Base-by-base conservation (phyloP, 2,113 vertebrate species). In the Dipodomys merriami region DNA sequence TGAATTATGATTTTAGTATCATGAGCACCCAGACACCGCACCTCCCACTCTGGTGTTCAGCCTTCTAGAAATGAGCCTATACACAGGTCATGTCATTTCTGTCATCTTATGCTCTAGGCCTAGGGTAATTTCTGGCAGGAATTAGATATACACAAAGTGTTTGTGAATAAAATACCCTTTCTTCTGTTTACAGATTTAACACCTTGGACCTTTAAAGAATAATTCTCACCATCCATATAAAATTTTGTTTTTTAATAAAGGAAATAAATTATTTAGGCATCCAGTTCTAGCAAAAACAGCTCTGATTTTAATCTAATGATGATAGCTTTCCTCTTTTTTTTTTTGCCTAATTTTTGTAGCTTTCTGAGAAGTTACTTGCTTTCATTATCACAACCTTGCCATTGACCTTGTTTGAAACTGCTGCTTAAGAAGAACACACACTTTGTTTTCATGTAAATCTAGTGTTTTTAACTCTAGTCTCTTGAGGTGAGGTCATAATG, bases 151-250 rank as follows among this genome's bases (percentile, higher is more conserved):
- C 18, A 87, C 12, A 67, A 92, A 92, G 90, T 83, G 25, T 90
- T 87, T 93, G 72, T 85, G 80, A 85, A 74, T 82, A 85, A 95
- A 93, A 90, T 93, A 65, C 30, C 71, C 33, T 90, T 79, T 86
- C 69, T 92, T 77, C 67, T 90, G 44, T 76, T 84, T 88, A 35
- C 79, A 93, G 46, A 81, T 88, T 16, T 74, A 91, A 88, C 11
- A 90, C 64, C 78, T 87, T 72, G 83, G 57, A 87, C 67, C 79
- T 94, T 96, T 79, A 91, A 82, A 84, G 78, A 86, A 53, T 57
- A 22, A 73, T 78, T 80, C 64, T 71, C 49, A 35, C 74, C 79
- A 39, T 18, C 20, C 65, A 62, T 60, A 60, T 73, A 82, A 80
- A 76, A 64, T 35, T 78, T 33, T 74, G 65, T 62, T 92, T 96